A percentile compares a stretch with the other conserved stretches of the same genome.
Evolutionary conservation across 2,888 invertebrate species (phyloP).

Genomic region (Zootermopsis nevadensis): DNA sequence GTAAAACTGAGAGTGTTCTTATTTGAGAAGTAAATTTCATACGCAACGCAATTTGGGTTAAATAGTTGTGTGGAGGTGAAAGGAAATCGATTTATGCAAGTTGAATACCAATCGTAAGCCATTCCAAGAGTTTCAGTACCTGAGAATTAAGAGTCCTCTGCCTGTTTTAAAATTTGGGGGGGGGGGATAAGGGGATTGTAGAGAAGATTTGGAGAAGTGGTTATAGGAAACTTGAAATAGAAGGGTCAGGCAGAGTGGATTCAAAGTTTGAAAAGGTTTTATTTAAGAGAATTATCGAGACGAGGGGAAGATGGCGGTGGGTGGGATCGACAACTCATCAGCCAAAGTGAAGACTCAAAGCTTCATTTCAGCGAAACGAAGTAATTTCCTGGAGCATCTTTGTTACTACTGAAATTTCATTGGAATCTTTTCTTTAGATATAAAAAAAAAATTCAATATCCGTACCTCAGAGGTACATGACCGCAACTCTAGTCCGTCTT

Average conservation of each 20-base stretch:
- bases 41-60: background rate
- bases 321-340: background rate
- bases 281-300: constrained; percentile 21
- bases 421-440: background rate
- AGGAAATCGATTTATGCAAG: constrained; percentile 15
- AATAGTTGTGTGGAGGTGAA: background rate
- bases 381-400: background rate
- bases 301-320: background rate
- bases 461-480: no score
- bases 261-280: constrained; percentile 29
- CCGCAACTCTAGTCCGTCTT: no score
- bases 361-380: background rate
- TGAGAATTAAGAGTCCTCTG: constrained; percentile 24
- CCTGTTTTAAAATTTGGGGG: background rate
- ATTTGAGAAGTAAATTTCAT: no score
- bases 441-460: no score
- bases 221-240: background rate
- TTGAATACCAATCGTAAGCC: constrained; percentile 7
- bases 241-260: background rate
- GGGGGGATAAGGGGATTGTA: background rate
- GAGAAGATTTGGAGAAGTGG: background rate
- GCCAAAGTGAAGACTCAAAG: background rate
- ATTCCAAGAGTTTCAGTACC: background rate
- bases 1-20: no score
- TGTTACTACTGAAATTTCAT: background rate